Conservation (phyloP, 1,140 invertebrate genomes). For the Drosophila tsacasi region DNA sequence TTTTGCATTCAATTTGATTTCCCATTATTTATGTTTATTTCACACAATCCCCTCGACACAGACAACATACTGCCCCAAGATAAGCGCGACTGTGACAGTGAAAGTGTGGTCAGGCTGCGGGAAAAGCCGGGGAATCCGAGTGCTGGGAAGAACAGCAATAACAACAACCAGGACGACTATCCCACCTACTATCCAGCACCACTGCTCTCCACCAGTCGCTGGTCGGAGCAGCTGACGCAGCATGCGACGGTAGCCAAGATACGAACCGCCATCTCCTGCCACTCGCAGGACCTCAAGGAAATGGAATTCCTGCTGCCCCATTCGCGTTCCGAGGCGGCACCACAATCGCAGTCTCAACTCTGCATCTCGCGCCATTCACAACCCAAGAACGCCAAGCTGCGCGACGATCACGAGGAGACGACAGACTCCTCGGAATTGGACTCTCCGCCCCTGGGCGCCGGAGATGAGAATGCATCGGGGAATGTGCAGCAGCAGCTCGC, state of each 20-base stretch:
- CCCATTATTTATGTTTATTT: conserved; percentile 48
- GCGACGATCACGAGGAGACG: conserved; percentile 52
- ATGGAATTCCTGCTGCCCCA: conserved; percentile 86
- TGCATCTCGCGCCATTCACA: conserved; percentile 76
- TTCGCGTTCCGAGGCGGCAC: conserved; percentile 29
- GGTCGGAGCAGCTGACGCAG: conserved; percentile 76
- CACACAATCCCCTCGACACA: conserved; percentile 15
- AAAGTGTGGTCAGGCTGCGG: conserved; percentile 55
- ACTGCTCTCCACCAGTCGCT: conserved; percentile 61
- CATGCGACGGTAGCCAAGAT: conserved; percentile 78
- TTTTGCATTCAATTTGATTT: conserved; percentile 54
- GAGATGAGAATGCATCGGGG: conserved; percentile 57
- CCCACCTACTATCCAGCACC: conserved; percentile 55
- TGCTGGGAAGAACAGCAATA: conserved; percentile 3
- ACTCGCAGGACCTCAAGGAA: conserved; percentile 71
- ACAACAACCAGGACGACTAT: conserved; percentile 56
- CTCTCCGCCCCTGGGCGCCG: conserved; percentile 13
- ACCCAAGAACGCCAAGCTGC: conserved; percentile 66
- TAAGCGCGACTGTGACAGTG: conserved; percentile 34
- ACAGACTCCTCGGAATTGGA: conserved; percentile 29
- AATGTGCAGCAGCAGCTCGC: conserved; percentile 57
- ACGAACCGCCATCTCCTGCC: conserved; percentile 75
- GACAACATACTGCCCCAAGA: conserved; percentile 66
- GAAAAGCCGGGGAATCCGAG: conserved; percentile 39
- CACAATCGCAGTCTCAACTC: conserved; percentile 46